These are phyloP conservation scores for Galago senegalensis DNA, from an alignment of 2,797 vertebrate genomes.

Conservation along the genomic window DNA sequence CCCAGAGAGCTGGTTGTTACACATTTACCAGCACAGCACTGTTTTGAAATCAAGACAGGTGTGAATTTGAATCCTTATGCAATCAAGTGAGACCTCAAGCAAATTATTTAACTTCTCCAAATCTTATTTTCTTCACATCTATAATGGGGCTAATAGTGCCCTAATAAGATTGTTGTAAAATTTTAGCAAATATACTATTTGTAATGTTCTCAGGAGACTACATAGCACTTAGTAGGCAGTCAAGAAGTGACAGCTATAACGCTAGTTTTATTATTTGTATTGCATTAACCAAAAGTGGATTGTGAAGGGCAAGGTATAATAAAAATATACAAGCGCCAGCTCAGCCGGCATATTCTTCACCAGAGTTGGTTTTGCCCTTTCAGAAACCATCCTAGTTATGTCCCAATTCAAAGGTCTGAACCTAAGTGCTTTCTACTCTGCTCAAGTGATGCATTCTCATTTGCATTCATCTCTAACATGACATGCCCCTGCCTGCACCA, in stretches of 20 bases:
- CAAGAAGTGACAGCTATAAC: background rate
- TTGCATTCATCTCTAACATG: constrained; percentile 66
- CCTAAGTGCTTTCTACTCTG: constrained; percentile 52
- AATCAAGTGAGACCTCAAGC: constrained; percentile 13
- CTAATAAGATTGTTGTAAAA: background rate
- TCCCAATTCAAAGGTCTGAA: constrained; percentile 44
- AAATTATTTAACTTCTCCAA: constrained; percentile 25
- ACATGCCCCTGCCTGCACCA: constrained; percentile 64
- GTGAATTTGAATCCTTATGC: constrained; percentile 15
- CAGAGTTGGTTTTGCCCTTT: background rate
- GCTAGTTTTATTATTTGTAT: constrained; percentile 20
- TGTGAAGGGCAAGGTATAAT: background rate
- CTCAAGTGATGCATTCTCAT: constrained; percentile 1
- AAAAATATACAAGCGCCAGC: background rate
- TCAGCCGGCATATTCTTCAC: background rate
- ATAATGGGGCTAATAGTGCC: background rate
- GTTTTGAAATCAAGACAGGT: background rate
- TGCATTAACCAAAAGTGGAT: background rate
- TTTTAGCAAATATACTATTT: background rate
- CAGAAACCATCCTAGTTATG: constrained; percentile 21
- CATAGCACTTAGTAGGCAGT: background rate
- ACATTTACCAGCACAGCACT: background rate
- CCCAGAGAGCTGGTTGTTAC: background rate
- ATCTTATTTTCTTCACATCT: background rate
- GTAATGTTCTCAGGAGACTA: background rate